phyloP scores from a whole-genome alignment of 30 jellyfish, hydroid and myxozoan genomes.

The Cassiopea andromeda region DNA sequence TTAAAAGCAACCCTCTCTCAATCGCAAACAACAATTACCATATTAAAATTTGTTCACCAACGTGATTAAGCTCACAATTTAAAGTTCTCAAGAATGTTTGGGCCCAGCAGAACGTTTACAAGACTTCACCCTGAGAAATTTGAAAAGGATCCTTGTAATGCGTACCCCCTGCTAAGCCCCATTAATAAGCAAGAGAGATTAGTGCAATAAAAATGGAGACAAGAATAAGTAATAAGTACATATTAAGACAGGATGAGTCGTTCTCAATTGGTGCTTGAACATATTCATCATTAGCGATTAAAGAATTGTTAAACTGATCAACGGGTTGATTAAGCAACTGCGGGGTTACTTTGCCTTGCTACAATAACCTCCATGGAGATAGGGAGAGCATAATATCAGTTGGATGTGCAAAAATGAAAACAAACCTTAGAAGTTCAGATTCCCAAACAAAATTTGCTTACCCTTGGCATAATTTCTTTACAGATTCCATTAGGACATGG shows the following conservation, averaged over 20 bases:
- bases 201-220: conserved; percentile 42
- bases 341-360: conserved; percentile 35
- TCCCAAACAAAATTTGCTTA: no score
- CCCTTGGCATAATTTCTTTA: no score
- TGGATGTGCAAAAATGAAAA: no score
- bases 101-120: neutral
- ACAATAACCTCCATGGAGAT: conserved; percentile 42
- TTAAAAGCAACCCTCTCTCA: no score
- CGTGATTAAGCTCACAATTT: no score
- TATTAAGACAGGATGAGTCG: conserved; percentile 23
- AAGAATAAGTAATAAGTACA: neutral
- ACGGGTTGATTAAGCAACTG: conserved; percentile 17
- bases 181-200: conserved; percentile 5
- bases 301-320: conserved; percentile 19
- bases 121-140: neutral
- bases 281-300: conserved; percentile 30
- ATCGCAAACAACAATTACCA: no score
- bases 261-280: conserved; percentile 15
- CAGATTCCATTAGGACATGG: no score
- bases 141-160: neutral
- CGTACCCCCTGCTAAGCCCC: neutral
- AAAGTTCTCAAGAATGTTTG: neutral
- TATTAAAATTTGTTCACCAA: no score
- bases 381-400: neutral
- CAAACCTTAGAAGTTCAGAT: no score